phyloP scores from a whole-genome alignment of 2,888 invertebrate species.

The Trimorus sp. region DNA sequence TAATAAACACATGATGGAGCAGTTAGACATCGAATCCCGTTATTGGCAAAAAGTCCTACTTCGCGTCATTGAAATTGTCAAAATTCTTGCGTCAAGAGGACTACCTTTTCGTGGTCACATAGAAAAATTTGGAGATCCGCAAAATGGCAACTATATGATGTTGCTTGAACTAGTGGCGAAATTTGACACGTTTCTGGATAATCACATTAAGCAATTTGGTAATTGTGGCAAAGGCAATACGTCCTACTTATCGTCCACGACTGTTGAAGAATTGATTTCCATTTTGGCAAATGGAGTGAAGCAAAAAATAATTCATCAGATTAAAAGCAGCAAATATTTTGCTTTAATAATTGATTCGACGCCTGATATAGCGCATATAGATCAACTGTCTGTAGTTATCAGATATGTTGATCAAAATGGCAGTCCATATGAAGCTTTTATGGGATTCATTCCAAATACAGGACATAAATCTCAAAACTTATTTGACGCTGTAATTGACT shows the following conservation, averaged over 20 bases:
- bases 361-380: too few relatives aligned
- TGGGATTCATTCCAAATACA: too few relatives aligned
- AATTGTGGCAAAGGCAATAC: constrained; percentile 41
- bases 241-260: constrained; percentile 39
- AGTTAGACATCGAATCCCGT: constrained; percentile 9
- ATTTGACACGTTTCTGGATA: constrained; percentile 59
- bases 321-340: too few relatives aligned
- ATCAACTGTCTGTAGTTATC: too few relatives aligned
- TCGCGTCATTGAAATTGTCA: constrained; percentile 42
- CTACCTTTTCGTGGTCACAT: constrained; percentile 68
- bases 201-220: constrained; percentile 34
- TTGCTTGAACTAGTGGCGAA: constrained; percentile 71
- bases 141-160: constrained; percentile 72
- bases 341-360: too few relatives aligned
- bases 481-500: too few relatives aligned
- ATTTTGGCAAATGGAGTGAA: too few relatives aligned
- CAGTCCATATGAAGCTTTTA: too few relatives aligned
- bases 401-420: too few relatives aligned
- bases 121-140: constrained; percentile 67
- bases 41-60: constrained; percentile 38
- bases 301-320: too few relatives aligned
- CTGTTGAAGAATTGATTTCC: constrained; percentile 32
- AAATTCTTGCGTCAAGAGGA: constrained; percentile 65
- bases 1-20: constrained; percentile 6
- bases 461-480: too few relatives aligned